phyloP scores from a whole-genome alignment of 1,140 invertebrate species.

The Charaxes varanes region DNA sequence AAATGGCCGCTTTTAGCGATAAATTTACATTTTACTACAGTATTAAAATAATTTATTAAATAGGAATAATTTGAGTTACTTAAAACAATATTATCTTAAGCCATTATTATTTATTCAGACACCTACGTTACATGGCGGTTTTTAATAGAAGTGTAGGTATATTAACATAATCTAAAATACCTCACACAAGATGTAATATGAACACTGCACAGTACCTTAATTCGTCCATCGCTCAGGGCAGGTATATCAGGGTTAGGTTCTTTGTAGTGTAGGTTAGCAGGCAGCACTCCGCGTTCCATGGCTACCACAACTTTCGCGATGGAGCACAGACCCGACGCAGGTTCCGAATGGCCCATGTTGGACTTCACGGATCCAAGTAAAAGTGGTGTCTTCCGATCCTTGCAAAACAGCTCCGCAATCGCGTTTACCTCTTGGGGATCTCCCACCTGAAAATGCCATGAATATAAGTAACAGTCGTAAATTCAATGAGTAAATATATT shows the following conservation, averaged over 20 bases:
- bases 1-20: too few species aligned
- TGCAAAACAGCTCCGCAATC: slow-evolving; percentile 94
- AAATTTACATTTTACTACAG: too few species aligned
- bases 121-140: too few species aligned
- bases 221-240: slow-evolving; percentile 87
- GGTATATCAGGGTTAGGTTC: slow-evolving; percentile 92
- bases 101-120: too few species aligned
- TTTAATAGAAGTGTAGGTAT: too few species aligned
- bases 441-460: slow-evolving; percentile 74
- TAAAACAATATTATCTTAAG: too few species aligned
- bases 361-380: slow-evolving; percentile 97
- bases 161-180: too few species aligned
- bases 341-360: slow-evolving; percentile 98
- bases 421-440: slow-evolving; percentile 97
- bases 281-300: slow-evolving; percentile 91
- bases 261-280: slow-evolving; percentile 92
- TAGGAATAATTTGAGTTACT: too few species aligned
- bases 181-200: too few species aligned
- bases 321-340: slow-evolving; percentile 92
- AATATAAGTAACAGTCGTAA: too few species aligned
- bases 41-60: too few species aligned
- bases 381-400: slow-evolving; percentile 85
- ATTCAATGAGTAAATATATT: too few species aligned
- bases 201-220: slow-evolving; percentile 79
- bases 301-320: slow-evolving; percentile 93